phyloP scores from a whole-genome alignment of 1,140 invertebrate species.

The Globodera ellingtonae region DNA sequence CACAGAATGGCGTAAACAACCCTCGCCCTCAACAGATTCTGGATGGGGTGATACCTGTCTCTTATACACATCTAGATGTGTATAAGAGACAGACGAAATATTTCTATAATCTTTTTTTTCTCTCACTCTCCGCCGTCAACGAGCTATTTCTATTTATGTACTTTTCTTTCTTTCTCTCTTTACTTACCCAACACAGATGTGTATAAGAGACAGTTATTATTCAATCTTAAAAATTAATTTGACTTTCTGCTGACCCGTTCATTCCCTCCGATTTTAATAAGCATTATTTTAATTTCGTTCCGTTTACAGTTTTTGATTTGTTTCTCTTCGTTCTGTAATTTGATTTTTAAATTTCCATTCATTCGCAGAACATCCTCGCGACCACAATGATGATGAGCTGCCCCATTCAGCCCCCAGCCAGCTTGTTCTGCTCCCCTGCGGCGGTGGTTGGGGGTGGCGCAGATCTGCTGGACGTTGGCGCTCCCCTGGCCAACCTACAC shows the following conservation, averaged over 20 bases:
- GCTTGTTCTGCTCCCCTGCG: slow-evolving; percentile 6
- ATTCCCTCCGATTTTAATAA: background rate
- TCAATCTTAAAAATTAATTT: background rate
- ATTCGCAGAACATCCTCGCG: background rate
- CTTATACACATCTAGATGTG: too few relatives aligned
- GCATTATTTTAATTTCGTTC: too few relatives aligned
- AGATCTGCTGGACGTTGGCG: background rate
- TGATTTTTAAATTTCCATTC: slow-evolving; percentile 13
- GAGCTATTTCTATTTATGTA: slow-evolving; percentile 2
- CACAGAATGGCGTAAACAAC: background rate
- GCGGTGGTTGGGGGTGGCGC: background rate
- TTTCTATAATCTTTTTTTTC: slow-evolving; percentile 6
- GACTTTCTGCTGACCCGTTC: too few relatives aligned
- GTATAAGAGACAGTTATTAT: too few relatives aligned
- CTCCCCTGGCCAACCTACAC: background rate
- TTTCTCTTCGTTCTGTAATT: background rate
- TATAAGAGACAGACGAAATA: too few relatives aligned
- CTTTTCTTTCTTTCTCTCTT: background rate
- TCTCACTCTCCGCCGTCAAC: background rate
- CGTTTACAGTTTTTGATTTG: background rate
- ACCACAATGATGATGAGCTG: slow-evolving; percentile 16
- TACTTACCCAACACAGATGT: background rate
- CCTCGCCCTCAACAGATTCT: background rate
- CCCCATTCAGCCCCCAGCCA: background rate
- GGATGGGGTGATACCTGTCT: background rate